Evolutionary conservation across 2,797 vertebrate species (phyloP).

Genomic region (Halcyon badia): DNA sequence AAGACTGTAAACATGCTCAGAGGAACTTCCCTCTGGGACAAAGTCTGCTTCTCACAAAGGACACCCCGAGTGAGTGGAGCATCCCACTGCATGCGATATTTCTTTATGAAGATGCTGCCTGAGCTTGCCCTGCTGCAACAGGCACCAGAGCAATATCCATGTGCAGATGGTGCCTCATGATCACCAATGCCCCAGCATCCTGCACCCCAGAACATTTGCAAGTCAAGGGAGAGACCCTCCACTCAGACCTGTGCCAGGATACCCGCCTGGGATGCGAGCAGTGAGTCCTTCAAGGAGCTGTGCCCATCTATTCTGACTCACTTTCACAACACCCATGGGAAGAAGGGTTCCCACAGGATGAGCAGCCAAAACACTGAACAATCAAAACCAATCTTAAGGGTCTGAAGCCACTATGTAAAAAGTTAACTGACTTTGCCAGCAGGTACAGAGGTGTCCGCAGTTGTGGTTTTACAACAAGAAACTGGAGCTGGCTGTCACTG

Average conservation of each 20-base stretch:
- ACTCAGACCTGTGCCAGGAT: background rate
- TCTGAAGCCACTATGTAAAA: background rate
- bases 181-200: background rate
- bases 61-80: background rate
- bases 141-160: rapidly evolving
- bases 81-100: rapidly evolving
- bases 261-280: rapidly evolving
- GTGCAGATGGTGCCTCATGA: background rate
- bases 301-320: rapidly evolving
- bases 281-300: background rate
- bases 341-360: background rate
- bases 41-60: conserved; percentile 1
- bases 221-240: background rate
- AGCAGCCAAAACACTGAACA: background rate
- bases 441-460: background rate
- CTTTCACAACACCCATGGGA: background rate
- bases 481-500: background rate
- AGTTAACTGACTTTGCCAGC: no score
- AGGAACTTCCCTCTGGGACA: background rate
- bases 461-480: background rate
- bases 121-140: background rate
- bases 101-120: background rate
- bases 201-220: rapidly evolving
- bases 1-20: background rate
- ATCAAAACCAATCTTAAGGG: background rate